phyloP scores from a whole-genome alignment of 2,113 vertebrate species.

The Bungarus multicinctus region DNA sequence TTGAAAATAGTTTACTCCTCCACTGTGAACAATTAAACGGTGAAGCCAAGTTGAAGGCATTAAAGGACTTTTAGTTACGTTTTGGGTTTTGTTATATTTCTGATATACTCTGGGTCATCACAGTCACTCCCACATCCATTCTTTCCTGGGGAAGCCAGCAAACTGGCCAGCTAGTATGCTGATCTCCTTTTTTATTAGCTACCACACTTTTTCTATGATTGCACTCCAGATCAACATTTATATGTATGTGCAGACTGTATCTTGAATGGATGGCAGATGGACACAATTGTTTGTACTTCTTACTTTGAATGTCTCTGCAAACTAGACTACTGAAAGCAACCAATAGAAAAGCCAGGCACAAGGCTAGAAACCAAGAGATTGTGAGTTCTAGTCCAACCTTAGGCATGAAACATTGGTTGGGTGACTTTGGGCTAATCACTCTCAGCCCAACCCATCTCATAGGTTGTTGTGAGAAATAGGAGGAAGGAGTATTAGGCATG shows the following conservation, averaged over 20 bases:
- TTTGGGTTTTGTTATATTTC: too few species aligned
- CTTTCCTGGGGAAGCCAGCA: background rate
- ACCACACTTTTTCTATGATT: background rate
- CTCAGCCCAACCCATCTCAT: background rate
- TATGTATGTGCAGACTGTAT: background rate
- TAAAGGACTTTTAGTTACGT: too few species aligned
- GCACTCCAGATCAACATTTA: background rate
- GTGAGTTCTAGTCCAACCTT: background rate
- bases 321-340: background rate
- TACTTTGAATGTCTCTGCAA: background rate
- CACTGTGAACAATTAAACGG: too few species aligned
- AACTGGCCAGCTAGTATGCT: background rate
- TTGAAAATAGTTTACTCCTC: too few species aligned
- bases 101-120: too few species aligned
- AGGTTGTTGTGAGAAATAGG: background rate
- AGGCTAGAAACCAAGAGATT: background rate
- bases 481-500: background rate
- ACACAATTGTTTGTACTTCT: background rate
- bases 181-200: background rate
- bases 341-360: background rate
- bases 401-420: background rate
- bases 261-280: background rate
- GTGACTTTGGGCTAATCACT: background rate
- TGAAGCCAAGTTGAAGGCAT: too few species aligned
- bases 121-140: background rate